Conservation (phyloP, 2,888 invertebrate species). For the Nomada fucata region DNA sequence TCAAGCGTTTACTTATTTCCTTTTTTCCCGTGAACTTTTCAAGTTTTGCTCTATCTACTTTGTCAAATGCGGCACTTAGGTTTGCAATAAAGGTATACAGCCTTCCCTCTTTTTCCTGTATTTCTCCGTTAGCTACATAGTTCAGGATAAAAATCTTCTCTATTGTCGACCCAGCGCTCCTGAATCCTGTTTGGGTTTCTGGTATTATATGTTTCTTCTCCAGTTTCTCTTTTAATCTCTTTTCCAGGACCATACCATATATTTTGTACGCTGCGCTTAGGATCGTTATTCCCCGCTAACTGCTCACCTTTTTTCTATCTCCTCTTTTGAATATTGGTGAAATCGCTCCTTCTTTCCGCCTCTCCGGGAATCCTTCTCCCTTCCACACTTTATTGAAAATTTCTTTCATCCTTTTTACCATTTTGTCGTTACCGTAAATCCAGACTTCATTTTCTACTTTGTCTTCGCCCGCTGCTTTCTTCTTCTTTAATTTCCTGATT, state of each 20-base stretch:
- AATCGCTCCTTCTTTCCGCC: background rate
- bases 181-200: too few relatives aligned
- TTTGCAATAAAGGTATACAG: background rate
- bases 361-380: background rate
- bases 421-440: slow-evolving; percentile 6
- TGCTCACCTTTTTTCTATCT: background rate
- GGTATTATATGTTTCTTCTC: background rate
- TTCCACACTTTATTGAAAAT: slow-evolving; percentile 6
- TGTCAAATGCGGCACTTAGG: background rate
- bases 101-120: too few relatives aligned
- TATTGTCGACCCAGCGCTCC: too few relatives aligned
- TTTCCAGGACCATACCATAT: background rate
- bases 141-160: too few relatives aligned
- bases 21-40: background rate
- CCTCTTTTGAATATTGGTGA: background rate
- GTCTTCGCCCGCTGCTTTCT: background rate
- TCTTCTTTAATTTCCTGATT: background rate
- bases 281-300: background rate
- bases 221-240: slow-evolving; percentile 1
- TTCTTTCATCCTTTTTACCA: slow-evolving; percentile 6
- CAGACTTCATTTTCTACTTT: slow-evolving; percentile 5
- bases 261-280: slow-evolving; percentile 2
- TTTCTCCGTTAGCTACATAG: too few relatives aligned
- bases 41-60: background rate
- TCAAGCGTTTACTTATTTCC: background rate